A percentile compares a stretch with the other conserved stretches of the same genome.
These are phyloP conservation scores for Onychorhynchus coronatus DNA, from an alignment of 2,113 vertebrate genomes.

Conservation along the genomic window DNA sequence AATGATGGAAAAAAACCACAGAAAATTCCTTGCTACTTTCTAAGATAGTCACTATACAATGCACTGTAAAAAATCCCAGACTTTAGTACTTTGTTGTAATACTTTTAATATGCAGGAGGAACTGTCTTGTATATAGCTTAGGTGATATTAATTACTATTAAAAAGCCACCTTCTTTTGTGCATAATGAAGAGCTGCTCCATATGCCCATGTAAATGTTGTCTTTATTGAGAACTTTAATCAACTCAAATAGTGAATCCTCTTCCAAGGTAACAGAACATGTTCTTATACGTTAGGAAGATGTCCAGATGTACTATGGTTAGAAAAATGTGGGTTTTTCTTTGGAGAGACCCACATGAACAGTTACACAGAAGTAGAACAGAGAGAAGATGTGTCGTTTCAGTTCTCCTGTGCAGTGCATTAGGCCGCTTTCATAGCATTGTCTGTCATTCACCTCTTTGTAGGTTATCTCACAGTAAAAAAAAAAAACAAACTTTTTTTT, in stretches of 20 bases:
- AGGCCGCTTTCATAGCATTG: background rate
- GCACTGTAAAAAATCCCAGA: accelerated
- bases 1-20: background rate
- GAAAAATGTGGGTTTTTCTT: background rate
- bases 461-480: background rate
- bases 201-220: background rate
- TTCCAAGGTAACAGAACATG: background rate
- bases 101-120: background rate
- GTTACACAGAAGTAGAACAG: background rate
- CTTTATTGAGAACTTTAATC: background rate
- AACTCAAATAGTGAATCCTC: background rate
- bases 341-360: background rate
- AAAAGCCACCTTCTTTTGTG: background rate
- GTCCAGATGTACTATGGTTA: background rate
- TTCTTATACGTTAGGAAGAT: background rate
- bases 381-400: background rate
- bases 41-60: background rate
- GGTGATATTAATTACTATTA: background rate
- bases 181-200: background rate
- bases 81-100: background rate
- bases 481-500: background rate
- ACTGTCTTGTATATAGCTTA: background rate
- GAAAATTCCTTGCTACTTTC: background rate
- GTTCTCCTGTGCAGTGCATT: background rate
- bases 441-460: background rate